phyloP scores from a whole-genome alignment of 2,797 vertebrate species.

The Spinus olivaceus region DNA sequence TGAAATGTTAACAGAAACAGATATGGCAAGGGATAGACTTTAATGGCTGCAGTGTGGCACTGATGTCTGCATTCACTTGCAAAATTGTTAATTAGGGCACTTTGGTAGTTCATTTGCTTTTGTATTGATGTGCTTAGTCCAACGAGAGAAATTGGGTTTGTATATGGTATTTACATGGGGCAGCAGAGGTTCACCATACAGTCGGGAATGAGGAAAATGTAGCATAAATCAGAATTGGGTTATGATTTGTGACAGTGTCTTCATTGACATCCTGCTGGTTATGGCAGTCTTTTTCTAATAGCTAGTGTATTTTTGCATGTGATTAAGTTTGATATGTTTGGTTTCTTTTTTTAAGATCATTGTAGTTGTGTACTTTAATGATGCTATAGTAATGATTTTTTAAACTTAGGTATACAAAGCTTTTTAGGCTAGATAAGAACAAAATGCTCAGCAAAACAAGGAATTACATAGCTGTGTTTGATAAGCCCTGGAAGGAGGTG shows the following conservation, averaged over 20 bases:
- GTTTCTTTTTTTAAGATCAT: not conserved
- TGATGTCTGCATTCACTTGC: constrained; percentile 95
- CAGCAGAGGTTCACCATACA: constrained; percentile 28
- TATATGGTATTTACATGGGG: constrained; percentile 56
- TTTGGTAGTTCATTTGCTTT: constrained; percentile 91
- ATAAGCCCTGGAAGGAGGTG: not conserved
- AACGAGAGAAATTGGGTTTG: constrained; percentile 78
- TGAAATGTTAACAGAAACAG: constrained; percentile 95
- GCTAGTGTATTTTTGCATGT: not conserved
- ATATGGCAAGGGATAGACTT: constrained; percentile 87
- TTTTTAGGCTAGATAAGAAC: not conserved
- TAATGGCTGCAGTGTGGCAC: constrained; percentile 85
- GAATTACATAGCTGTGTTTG: not conserved
- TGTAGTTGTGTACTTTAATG: not conserved
- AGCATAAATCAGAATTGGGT: constrained; percentile 7
- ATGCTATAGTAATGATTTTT: not conserved
- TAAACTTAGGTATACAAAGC: not conserved
- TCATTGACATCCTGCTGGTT: not conserved
- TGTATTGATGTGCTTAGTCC: constrained; percentile 87
- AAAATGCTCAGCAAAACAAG: not conserved
- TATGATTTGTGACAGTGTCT: not conserved
- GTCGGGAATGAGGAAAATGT: constrained; percentile 8
- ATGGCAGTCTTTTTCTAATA: not conserved
- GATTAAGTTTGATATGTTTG: not conserved
- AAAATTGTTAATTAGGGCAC: constrained; percentile 91